Conservation (phyloP, 2,797 vertebrate genomes). For the Crax fasciolata region DNA sequence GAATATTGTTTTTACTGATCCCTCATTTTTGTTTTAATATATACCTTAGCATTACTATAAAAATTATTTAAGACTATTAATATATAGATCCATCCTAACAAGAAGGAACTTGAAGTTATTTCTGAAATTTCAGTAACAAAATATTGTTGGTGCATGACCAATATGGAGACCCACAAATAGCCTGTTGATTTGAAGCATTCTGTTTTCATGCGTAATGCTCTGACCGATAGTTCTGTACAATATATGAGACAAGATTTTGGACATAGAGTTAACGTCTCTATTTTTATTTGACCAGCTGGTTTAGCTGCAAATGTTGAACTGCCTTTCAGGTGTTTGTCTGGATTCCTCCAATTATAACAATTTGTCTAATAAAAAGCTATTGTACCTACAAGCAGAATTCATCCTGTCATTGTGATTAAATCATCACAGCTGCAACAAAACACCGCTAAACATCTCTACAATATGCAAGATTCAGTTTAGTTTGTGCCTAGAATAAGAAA, state of each 20-base stretch:
- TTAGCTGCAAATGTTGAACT: background rate
- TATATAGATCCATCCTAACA: background rate
- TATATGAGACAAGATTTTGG: background rate
- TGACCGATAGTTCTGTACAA: background rate
- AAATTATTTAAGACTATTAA: background rate
- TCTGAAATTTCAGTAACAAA: background rate
- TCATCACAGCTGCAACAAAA: background rate
- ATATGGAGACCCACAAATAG: conserved; percentile 8
- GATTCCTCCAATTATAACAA: background rate
- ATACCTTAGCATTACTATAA: rapidly evolving
- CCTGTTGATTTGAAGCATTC: background rate
- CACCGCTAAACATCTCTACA: background rate
- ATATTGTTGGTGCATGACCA: background rate
- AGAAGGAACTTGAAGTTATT: background rate
- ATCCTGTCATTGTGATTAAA: background rate
- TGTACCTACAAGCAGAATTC: background rate
- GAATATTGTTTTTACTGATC: background rate
- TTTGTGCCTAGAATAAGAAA: conserved; percentile 6
- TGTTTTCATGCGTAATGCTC: background rate
- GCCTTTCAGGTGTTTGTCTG: background rate
- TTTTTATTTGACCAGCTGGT: background rate
- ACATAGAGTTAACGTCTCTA: background rate
- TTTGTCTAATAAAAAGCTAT: background rate
- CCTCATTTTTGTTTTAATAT: background rate
- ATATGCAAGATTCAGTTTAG: background rate